Evolutionary conservation across 1,140 invertebrate genomes (phyloP).

Genomic region (Pseudachorutes palmiensis): DNA sequence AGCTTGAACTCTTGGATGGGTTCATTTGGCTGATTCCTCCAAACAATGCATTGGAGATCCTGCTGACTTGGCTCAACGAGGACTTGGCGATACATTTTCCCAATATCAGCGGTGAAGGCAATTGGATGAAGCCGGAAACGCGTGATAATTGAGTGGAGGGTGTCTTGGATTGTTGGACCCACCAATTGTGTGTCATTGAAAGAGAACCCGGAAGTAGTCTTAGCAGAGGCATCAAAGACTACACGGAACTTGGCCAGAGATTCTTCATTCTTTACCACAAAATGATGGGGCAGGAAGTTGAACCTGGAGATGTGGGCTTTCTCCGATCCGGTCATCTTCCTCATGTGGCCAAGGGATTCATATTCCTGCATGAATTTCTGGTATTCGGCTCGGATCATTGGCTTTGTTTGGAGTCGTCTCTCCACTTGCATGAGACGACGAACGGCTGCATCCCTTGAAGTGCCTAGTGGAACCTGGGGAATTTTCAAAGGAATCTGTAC

Average conservation of each 20-base stretch:
- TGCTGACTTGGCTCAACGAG: conserved; percentile 12
- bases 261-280: conserved; percentile 22
- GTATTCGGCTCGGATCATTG: conserved; percentile 35
- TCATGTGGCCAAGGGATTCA: conserved; percentile 39
- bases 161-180: conserved; percentile 24
- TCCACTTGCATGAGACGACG: conserved; percentile 36
- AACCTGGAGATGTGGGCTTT: conserved; percentile 24
- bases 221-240: conserved; percentile 34
- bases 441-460: conserved; percentile 28
- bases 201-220: conserved; percentile 18
- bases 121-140: conserved; percentile 26
- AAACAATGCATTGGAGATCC: conserved; percentile 32
- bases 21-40: conserved; percentile 25
- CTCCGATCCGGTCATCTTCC: conserved; percentile 16
- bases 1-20: too few species aligned
- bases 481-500: conserved; percentile 38
- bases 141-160: conserved; percentile 13
- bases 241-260: conserved; percentile 33
- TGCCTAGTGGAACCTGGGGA: conserved; percentile 14
- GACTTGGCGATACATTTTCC: conserved; percentile 38
- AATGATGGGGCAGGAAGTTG: conserved; percentile 37
- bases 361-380: conserved; percentile 39
- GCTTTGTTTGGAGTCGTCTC: conserved; percentile 27
- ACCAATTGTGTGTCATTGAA: conserved; percentile 29
- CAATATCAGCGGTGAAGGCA: conserved; percentile 36